Percentiles rank a stretch among this genome's conserved stretches.
phyloP scores from a whole-genome alignment of 2,113 vertebrate species.

The Ceuthmochares aereus region DNA sequence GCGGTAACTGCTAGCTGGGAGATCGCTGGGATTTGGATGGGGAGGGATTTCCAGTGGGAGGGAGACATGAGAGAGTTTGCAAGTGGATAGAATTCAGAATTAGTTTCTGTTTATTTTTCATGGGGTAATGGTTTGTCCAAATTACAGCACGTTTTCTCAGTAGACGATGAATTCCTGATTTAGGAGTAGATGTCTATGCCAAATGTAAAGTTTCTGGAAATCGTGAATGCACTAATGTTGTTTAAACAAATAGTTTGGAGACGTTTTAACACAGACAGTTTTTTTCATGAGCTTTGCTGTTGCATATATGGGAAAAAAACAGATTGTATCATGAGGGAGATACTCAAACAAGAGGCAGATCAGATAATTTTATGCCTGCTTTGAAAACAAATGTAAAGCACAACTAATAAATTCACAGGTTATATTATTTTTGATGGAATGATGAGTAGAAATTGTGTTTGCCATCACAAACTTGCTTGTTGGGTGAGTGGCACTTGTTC shows the following conservation, averaged over 20 bases:
- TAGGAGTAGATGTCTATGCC: background rate
- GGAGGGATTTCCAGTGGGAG: background rate
- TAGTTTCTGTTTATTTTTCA: background rate
- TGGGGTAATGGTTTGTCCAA: background rate
- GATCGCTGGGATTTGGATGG: background rate
- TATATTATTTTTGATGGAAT: background rate
- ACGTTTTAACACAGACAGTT: background rate
- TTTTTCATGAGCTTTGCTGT: background rate
- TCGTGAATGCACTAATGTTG: background rate
- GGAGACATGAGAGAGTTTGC: background rate
- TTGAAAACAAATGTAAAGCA: slow-evolving; percentile 32
- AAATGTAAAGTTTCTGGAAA: background rate
- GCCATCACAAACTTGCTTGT: background rate
- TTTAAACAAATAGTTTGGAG: background rate
- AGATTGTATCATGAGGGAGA: background rate
- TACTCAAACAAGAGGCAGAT: background rate
- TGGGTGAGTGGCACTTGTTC: background rate
- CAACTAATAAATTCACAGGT: slow-evolving; percentile 13
- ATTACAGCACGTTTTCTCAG: background rate
- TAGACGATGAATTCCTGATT: background rate
- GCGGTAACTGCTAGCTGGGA: background rate
- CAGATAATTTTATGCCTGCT: slow-evolving; percentile 18
- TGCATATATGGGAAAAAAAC: background rate
- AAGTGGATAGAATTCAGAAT: background rate
- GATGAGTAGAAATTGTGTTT: background rate